phyloP scores from a whole-genome alignment of 2,113 vertebrate genomes.

The Chinchilla lanigera region DNA sequence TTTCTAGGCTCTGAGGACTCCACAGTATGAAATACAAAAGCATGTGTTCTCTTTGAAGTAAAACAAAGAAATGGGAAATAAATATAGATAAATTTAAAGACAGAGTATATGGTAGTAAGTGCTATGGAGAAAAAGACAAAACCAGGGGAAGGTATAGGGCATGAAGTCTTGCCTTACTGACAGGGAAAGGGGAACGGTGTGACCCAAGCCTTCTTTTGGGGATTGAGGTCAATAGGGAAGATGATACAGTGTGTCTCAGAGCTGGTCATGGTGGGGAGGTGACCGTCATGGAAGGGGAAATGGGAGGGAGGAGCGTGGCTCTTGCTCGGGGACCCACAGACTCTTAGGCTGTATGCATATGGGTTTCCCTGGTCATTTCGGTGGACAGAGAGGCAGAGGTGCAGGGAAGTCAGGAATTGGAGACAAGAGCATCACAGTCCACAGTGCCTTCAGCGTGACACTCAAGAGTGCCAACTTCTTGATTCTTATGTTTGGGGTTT shows the following conservation, averaged over 20 bases:
- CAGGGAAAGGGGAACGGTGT: no score
- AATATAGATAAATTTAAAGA: not conserved
- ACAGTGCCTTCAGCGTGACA: not conserved
- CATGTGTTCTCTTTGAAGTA: not conserved
- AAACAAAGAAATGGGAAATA: not conserved
- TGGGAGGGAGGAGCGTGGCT: not conserved
- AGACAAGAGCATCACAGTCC: not conserved
- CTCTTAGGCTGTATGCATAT: not conserved
- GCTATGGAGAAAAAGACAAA: not conserved
- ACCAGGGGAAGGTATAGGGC: no score
- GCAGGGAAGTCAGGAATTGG: not conserved
- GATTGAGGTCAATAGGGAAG: not conserved
- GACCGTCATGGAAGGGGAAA: not conserved
- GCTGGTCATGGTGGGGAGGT: not conserved
- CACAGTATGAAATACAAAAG: not conserved
- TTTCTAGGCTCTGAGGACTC: not conserved
- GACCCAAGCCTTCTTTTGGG: not conserved
- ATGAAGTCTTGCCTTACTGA: not conserved
- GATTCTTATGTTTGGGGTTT: not conserved
- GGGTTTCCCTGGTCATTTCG: not conserved
- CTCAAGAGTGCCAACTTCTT: not conserved
- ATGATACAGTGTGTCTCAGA: not conserved
- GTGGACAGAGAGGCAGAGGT: not conserved
- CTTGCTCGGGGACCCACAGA: not conserved
- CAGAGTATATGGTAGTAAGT: not conserved